Base-by-base conservation (phyloP, 1,140 invertebrate species). In the Himalopsyche phryganea region DNA sequence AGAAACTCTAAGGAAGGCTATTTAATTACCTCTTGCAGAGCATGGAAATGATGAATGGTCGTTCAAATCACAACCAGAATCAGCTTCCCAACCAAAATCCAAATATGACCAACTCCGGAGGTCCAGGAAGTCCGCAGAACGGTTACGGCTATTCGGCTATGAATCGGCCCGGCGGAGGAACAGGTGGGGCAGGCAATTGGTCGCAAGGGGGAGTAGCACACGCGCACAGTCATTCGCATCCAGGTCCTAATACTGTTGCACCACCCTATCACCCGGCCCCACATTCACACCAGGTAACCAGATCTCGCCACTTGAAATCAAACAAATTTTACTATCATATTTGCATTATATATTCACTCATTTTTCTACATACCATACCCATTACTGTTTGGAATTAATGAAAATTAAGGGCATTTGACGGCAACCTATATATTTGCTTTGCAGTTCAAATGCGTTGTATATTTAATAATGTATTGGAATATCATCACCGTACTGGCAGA, bases 211-310 rank as follows among this genome's bases (percentile, higher is more conserved):
- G 70, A 48, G 58, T 75, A 15, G 72, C 72, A 50, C 80, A 83
- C 61, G 68, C 80, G 2, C 81, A 83, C 66, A 71, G 80, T 1
- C 74, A 79, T 56, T 81, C 81, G 36, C 82, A 78, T 65, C 77
- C 80, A 10, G 71, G 71, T 2, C 66, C 73, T 49, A 23, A 49
- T 19, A 40, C 47, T 74, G 69, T 28, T 28, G 65, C 69, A 69
- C 50, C 79, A 67, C 67, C 79, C 66, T 66, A 80, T 66, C 72
- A 79, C 65, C 72, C 83, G 69, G 66, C 81, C 68, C 63, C 73
- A 54, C 71, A 73, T 46, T 66, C 69, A 20, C 68, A 75, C 63
- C 68, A 71, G 53, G 61, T 64, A 28, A 17, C 40, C 4, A 9
- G 9, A 28, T n/a, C n/a, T n/a, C n/a, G n/a, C n/a, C n/a, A n/a